Evolutionary conservation across 1,140 invertebrate species (phyloP).

Genomic region (honey bee (Apis mellifera)): Amel_HAv3.1 CM009943.2:5250501-5251000

Average conservation of each 20-base stretch:
- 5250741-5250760: too few relatives aligned
- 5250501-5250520: conserved; percentile 6
- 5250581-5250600: conserved; percentile 8
- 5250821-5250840: too few relatives aligned
- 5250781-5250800: too few relatives aligned
- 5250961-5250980: conserved; percentile 24
- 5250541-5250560: conserved; percentile 40
- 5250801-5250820: not conserved
- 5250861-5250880: not conserved
- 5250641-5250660: not conserved
- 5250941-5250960: too few relatives aligned
- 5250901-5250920: not conserved
- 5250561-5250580: not conserved
- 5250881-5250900: not conserved
- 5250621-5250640: not conserved
- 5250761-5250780: too few relatives aligned
- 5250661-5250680: too few relatives aligned
- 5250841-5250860: not conserved
- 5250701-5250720: too few relatives aligned
- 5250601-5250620: conserved; percentile 26
- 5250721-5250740: too few relatives aligned
- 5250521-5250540: conserved; percentile 26
- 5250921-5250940: not conserved
- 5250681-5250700: too few relatives aligned
- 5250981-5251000: conserved; percentile 15